phyloP scores from a whole-genome alignment of 1,140 invertebrate genomes.

The Parapsyche elsis region DNA sequence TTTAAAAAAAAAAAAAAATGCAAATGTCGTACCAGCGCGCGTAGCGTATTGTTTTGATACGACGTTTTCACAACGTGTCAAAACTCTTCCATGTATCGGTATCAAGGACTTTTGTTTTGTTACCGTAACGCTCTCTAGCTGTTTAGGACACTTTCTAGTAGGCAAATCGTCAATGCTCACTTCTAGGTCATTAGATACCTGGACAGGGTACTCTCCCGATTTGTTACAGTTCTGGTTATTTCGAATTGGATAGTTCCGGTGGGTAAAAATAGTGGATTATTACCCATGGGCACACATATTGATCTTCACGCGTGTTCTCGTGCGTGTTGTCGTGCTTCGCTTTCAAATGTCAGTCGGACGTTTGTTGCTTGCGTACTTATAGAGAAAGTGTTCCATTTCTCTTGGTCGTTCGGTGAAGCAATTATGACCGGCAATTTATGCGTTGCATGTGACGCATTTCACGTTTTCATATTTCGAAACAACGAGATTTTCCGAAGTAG shows the following conservation, averaged over 20 bases:
- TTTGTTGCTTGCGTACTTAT: conserved; percentile 21
- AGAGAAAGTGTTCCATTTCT: conserved; percentile 28
- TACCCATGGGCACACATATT: background rate
- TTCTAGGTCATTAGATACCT: too few species aligned
- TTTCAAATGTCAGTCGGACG: conserved; percentile 18
- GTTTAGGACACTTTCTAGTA: too few species aligned
- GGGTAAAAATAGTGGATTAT: too few species aligned
- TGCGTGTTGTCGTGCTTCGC: background rate
- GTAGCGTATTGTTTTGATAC: background rate
- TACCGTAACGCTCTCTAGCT: too few species aligned
- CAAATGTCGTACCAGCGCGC: background rate
- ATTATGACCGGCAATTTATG: conserved; percentile 16
- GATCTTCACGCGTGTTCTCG: background rate
- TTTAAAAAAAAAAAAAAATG: conserved; percentile 2
- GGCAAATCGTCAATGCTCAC: too few species aligned
- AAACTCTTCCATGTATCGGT: background rate
- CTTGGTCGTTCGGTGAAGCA: background rate
- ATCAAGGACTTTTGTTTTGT: too few species aligned
- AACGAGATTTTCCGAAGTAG: too few species aligned
- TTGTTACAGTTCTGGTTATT: too few species aligned
- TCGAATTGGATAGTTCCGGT: too few species aligned
- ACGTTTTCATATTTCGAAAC: background rate
- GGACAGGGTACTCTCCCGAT: too few species aligned
- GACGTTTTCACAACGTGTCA: background rate
- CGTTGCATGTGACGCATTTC: conserved; percentile 14